These are phyloP conservation scores for Lycaon pictus DNA, from an alignment of 2,113 vertebrate genomes.

Conservation along the genomic window DNA sequence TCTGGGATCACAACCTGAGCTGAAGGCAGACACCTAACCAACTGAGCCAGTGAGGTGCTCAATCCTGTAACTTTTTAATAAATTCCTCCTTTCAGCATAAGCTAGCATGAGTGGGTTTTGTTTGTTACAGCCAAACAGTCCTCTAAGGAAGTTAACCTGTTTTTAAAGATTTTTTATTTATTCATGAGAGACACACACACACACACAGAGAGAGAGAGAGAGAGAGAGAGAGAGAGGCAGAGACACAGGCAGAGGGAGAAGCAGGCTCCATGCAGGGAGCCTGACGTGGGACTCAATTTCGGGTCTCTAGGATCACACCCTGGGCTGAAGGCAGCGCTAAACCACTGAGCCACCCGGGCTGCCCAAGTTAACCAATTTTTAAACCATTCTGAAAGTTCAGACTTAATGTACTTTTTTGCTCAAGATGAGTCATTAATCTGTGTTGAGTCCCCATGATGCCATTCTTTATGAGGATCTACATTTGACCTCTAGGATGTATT, in stretches of 20 bases:
- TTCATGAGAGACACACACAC: no score
- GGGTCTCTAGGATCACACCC: no score
- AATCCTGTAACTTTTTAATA: background rate
- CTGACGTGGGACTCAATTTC: no score
- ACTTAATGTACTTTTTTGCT: constrained; percentile 57
- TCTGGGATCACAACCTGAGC: no score
- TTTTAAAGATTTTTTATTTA: constrained; percentile 31
- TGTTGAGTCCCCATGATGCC: background rate
- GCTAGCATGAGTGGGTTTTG: background rate
- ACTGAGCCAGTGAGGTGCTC: no score
- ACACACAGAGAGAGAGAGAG: no score
- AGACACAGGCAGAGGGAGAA: no score
- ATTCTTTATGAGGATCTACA: constrained; percentile 32
- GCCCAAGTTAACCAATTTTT: constrained; percentile 39
- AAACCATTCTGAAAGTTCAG: constrained; percentile 57
- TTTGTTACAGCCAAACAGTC: constrained; percentile 25
- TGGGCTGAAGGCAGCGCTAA: no score
- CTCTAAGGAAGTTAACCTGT: background rate
- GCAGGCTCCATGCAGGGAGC: no score
- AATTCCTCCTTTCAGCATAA: background rate
- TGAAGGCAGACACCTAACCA: no score
- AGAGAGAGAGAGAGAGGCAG: no score
- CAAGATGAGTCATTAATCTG: constrained; percentile 19
- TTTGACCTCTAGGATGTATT: constrained; percentile 22
- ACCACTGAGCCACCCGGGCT: no score